Evolutionary conservation across 64 coral and sea anemone genomes (phyloP), one percentile per base, ranked within the genome.

Genomic region (Stylophora pistillata): DNA sequence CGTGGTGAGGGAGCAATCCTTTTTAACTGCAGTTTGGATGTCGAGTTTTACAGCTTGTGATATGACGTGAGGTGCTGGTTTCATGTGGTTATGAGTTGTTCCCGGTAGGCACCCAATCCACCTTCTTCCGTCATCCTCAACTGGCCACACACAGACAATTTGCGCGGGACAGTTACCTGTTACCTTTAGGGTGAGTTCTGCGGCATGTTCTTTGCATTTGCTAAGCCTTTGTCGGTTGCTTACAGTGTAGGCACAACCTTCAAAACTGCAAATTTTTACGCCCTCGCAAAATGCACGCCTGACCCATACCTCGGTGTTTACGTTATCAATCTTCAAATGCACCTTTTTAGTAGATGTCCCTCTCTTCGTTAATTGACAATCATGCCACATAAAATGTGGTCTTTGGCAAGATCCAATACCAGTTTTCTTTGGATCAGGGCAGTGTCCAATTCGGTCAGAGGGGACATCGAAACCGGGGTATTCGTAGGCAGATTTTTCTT

Each of bases 181-280:
- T 69, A 14, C 30, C 23, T 86, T 71, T 4, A 86, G 41, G 4
- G 27, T 5, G 47, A 37, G 60, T 9, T 18, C 25, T 52, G 30
- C 14, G 17, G 12, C 32, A 26, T 86, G 82, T 6, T 68, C 32
- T 52, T 17, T 71, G 25, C 82, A 72, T 86, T 71, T 86, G 65
- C 54, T 86, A 25, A 12, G 31, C 27, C 66, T 86, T 72, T 86
- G 82, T 55, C 63, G 65, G 23, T 86, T 86, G 26, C 61, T 70
- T n/a, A 86, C 82, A 37, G 82, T n/a, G n/a, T n/a, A n/a, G n/a
- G n/a, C n/a, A n/a, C n/a, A n/a, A n/a, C n/a, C n/a, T n/a, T n/a
- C n/a, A n/a, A n/a, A n/a, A n/a, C n/a, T 68, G 34, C 87, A 78
- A 5, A 70, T 23, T 70, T 89, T 89, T 12, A 89, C 60, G 0